A percentile compares a stretch with the other conserved stretches of the same genome.
Conservation (phyloP, 2,797 vertebrate species). For the Cygnus olor region DNA sequence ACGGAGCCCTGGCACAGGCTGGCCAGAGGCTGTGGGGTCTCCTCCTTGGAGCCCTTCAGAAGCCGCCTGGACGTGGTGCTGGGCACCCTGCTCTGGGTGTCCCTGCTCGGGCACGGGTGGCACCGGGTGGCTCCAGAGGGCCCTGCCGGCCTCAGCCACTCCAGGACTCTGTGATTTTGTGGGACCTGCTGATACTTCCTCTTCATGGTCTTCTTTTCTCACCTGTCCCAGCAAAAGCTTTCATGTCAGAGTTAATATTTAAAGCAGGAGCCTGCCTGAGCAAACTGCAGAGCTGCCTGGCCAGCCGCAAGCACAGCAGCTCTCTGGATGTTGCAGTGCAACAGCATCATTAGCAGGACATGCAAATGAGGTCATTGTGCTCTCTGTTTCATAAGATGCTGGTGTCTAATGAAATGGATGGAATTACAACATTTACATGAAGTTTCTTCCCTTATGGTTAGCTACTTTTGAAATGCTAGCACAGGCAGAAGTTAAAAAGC, state of each 20-base stretch:
- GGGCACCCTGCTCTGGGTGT: too few species aligned
- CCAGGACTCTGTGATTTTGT: too few species aligned
- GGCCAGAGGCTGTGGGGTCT: too few species aligned
- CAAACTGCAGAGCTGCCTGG: background rate
- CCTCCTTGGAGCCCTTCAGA: too few species aligned
- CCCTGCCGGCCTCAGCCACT: too few species aligned
- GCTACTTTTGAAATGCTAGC: background rate
- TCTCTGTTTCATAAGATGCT: accelerated
- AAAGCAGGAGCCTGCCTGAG: background rate
- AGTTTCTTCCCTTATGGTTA: background rate
- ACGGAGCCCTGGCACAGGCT: too few species aligned
- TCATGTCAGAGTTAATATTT: background rate
- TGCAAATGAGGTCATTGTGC: accelerated
- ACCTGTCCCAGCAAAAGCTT: background rate
- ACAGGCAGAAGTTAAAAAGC: background rate
- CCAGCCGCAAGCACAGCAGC: background rate
- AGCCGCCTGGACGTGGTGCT: too few species aligned
- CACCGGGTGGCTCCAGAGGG: too few species aligned
- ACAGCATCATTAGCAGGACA: background rate
- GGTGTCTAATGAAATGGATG: background rate
- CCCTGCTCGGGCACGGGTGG: too few species aligned
- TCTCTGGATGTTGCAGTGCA: accelerated
- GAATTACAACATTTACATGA: background rate
- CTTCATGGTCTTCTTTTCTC: background rate
- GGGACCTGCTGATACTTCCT: background rate